Conservation (phyloP, 2,113 vertebrate genomes). For the Solea solea region DNA sequence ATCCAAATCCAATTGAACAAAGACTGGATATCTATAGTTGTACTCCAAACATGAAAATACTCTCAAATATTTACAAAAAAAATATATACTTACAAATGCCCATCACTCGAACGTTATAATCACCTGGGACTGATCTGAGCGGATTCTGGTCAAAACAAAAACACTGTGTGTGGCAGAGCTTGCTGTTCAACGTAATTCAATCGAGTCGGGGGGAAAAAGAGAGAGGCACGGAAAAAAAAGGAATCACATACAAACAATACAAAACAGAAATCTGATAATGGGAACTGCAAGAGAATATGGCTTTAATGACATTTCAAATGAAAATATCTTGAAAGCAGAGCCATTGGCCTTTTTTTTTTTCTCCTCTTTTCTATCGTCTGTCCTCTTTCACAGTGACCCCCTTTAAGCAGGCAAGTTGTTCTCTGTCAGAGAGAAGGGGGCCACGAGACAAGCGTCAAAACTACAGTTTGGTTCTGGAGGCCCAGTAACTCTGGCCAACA, state of each 20-base stretch:
- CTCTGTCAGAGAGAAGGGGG: constrained; percentile 38
- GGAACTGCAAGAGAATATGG: constrained; percentile 78
- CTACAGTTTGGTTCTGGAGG: constrained; percentile 41
- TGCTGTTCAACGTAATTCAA: constrained; percentile 67
- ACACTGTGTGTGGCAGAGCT: constrained; percentile 68
- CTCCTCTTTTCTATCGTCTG: neutral
- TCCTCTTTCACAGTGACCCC: constrained; percentile 51
- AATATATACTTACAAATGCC: constrained; percentile 74
- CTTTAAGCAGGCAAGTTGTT: constrained; percentile 54
- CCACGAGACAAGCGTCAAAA: constrained; percentile 51
- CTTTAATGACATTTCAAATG: constrained; percentile 76
- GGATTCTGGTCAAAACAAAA: constrained; percentile 52
- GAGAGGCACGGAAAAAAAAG: constrained; percentile 75
- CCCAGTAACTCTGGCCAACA: constrained; percentile 47
- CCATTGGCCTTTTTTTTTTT: constrained; percentile 43
- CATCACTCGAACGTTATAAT: constrained; percentile 64
- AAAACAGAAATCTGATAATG: constrained; percentile 70
- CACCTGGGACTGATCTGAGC: constrained; percentile 44
- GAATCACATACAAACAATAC: constrained; percentile 73
- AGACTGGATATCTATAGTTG: constrained; percentile 74
- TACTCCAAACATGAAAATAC: constrained; percentile 83
- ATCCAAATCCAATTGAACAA: constrained; percentile 77
- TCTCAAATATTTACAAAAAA: constrained; percentile 81
- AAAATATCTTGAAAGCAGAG: constrained; percentile 67
- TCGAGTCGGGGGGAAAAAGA: constrained; percentile 54